Conservation (phyloP, 2,113 vertebrate species). For the Mobula hypostoma region DNA sequence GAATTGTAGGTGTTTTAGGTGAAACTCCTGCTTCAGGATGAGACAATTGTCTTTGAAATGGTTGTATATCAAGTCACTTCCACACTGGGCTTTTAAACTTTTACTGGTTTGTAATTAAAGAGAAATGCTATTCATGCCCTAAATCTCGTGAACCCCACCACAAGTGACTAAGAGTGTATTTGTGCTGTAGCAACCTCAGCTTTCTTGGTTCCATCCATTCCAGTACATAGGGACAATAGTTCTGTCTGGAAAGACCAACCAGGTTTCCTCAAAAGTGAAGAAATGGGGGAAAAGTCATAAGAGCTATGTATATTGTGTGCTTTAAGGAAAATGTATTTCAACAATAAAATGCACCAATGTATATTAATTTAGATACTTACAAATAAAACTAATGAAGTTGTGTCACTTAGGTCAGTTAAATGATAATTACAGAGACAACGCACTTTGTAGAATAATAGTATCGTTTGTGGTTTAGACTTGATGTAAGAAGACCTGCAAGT, state of each 20-base stretch:
- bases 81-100: not conserved
- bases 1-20: no score
- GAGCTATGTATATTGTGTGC: not conserved
- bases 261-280: not conserved
- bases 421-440: not conserved
- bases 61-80: not conserved
- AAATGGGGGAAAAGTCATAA: not conserved
- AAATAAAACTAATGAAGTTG: not conserved
- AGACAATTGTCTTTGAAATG: not conserved
- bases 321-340: not conserved
- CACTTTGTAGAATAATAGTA: not conserved
- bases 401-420: not conserved
- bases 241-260: not conserved
- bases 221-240: not conserved
- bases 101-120: not conserved
- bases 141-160: not conserved
- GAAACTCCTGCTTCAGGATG: no score
- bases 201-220: not conserved
- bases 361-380: not conserved
- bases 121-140: not conserved
- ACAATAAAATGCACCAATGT: not conserved
- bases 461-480: not conserved
- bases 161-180: not conserved
- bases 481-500: not conserved
- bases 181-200: not conserved